Evolutionary conservation across 2,797 vertebrate species (phyloP), one percentile per base, ranked within the genome.

Genomic region (Coluber constrictor): DNA sequence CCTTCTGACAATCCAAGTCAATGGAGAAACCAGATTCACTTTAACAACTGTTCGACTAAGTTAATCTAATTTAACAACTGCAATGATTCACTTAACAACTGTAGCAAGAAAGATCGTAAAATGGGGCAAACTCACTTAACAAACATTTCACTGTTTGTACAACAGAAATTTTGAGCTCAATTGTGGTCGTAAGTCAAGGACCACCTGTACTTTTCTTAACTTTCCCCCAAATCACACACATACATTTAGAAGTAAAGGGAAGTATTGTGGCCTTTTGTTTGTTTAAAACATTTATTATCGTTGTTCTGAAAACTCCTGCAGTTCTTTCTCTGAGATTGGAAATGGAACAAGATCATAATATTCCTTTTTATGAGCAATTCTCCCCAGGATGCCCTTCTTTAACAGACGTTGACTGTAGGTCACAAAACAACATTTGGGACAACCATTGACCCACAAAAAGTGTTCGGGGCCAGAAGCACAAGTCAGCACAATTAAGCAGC

Each of bases 301-400:
- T 92, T 92, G 61, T 18, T 18, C 66, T 74, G n/a, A 74, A 37
- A 94, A 89, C 32, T 93, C 66, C 15, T 18, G 66, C n/a, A 32
- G 63, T 92, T 23, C 92, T 89, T 95, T 90, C 94, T 88, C 91
- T 29, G 92, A 95, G 95, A 95, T 27, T 92, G 94, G 94, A 96
- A 95, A 29, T 1, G 0, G 92, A 94, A 96, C 95, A 94, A 95
- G 95, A 95, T 89, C 89, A 95, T 95, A 74, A 94, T 0, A 1
- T 90, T 93, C 59, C 95, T 96, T 95, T 95, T 54, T n/a, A 74
- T 16, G n/a, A 74, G n/a, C 66, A 74, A n/a, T 32, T 74, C n/a
- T 74, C n/a, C 15, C 6, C 29, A 94, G 94, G 90, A 93, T 90
- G 92, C 93, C 92, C 93, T 95, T 12, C 25, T 87, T 87, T 9